A percentile compares a stretch with the other conserved stretches of the same genome.
Conservation (phyloP, 2,888 invertebrate species). For the Cheiracanthium punctorium region DNA sequence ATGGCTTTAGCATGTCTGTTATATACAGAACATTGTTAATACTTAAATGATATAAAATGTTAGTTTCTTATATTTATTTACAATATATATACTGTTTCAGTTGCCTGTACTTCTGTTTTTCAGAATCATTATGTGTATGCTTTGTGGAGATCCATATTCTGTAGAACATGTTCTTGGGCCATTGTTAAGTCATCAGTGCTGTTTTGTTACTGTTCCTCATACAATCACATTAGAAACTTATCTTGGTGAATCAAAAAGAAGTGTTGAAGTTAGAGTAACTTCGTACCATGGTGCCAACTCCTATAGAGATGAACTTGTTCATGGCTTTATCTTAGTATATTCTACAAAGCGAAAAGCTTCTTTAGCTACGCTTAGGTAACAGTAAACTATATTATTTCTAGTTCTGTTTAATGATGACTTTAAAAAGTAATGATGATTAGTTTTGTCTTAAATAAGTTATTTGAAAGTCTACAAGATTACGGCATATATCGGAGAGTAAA, state of each 20-base stretch:
- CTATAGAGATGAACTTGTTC: constrained; percentile 92
- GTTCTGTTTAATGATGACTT: too few species aligned
- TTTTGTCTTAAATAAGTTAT: too few species aligned
- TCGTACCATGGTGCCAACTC: constrained; percentile 88
- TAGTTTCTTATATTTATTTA: too few species aligned
- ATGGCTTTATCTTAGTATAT: constrained; percentile 95
- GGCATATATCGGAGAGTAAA: too few species aligned
- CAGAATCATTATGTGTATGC: constrained; percentile 94
- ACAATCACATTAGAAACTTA: constrained; percentile 94
- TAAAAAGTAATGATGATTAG: too few species aligned
- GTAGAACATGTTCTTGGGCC: constrained; percentile 93
- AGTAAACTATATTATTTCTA: too few species aligned
- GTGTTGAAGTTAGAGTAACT: constrained; percentile 77
- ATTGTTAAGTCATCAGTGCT: constrained; percentile 89
- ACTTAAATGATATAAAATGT: too few species aligned
- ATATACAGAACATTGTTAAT: too few species aligned
- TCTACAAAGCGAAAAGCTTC: constrained; percentile 96
- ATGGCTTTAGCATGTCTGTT: too few species aligned
- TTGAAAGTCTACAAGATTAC: too few species aligned
- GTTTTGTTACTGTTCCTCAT: constrained; percentile 86
- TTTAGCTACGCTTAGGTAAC: constrained; percentile 87
- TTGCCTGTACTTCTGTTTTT: too few species aligned
- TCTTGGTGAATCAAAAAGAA: constrained; percentile 88
- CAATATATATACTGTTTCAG: too few species aligned
- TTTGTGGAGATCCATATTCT: constrained; percentile 95